A percentile compares a stretch with the other conserved stretches of the same genome.
Evolutionary conservation across 2,888 invertebrate species (phyloP).

Genomic region (Ormia ochracea): DNA sequence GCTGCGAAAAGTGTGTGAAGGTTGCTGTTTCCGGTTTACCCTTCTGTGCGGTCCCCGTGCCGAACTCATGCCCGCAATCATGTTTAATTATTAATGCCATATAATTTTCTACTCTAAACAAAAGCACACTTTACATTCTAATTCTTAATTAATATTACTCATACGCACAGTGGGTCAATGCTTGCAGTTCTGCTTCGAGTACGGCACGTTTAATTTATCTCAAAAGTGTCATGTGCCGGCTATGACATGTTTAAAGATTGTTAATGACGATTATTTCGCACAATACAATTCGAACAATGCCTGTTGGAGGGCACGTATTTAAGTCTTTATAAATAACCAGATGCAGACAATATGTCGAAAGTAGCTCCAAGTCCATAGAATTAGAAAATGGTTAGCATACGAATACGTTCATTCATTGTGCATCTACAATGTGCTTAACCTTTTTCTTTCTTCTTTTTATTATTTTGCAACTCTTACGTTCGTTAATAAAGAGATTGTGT

Average conservation of each 20-base stretch:
- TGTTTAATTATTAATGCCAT: too few species aligned
- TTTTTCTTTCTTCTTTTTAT: constrained; percentile 13
- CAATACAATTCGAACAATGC: constrained; percentile 27
- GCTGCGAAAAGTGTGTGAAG: too few species aligned
- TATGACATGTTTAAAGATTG: constrained; percentile 38
- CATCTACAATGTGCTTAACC: constrained; percentile 36
- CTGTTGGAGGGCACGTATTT: not conserved
- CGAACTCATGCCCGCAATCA: too few species aligned
- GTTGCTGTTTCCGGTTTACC: too few species aligned
- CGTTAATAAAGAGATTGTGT: constrained; percentile 41
- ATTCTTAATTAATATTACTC: constrained; percentile 44
- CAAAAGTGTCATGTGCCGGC: constrained; percentile 30
- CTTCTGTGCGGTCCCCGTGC: too few species aligned
- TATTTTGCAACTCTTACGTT: constrained; percentile 4
- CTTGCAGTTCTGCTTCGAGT: constrained; percentile 7
- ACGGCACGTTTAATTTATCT: constrained; percentile 41
- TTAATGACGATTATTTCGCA: constrained; percentile 33
- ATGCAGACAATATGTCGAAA: constrained; percentile 49
- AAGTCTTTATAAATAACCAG: too few species aligned
- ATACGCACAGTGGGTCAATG: constrained; percentile 23
- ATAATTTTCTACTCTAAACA: too few species aligned
- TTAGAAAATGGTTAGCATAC: constrained; percentile 8
- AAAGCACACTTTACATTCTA: not conserved
- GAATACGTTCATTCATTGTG: too few species aligned
- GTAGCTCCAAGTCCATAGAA: constrained; percentile 41